phyloP scores from a whole-genome alignment of 2,113 vertebrate genomes.

The Bos taurus region ARS-UCD2.0 NC_037342.1:72358501-72359000 shows the following conservation, averaged over 20 bases:
- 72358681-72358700: background rate
- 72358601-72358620: background rate
- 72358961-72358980: background rate
- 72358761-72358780: background rate
- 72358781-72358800: background rate
- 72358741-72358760: background rate
- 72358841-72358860: background rate
- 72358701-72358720: conserved; percentile 24
- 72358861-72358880: background rate
- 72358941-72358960: background rate
- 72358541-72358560: conserved; percentile 18
- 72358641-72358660: background rate
- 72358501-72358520: background rate
- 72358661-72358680: background rate
- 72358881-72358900: background rate
- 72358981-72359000: background rate
- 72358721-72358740: background rate
- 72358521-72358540: background rate
- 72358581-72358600: background rate
- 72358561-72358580: background rate
- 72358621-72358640: conserved; percentile 1
- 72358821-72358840: background rate
- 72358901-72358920: background rate
- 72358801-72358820: background rate
- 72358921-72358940: background rate